phyloP scores from a whole-genome alignment of 2,888 invertebrate genomes.

The Melangyna quadrimaculata region DNA sequence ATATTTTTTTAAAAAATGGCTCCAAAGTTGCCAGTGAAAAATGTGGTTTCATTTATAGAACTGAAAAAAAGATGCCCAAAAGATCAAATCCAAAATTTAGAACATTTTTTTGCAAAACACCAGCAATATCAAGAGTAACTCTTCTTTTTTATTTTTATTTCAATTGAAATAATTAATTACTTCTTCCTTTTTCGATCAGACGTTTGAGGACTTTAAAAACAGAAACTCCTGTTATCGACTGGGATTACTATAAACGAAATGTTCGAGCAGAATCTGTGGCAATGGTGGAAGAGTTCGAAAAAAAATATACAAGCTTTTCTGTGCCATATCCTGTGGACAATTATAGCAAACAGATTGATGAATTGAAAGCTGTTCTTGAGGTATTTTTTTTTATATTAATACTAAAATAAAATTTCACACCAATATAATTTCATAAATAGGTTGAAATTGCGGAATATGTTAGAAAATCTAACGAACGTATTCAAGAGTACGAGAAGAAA shows the following conservation, averaged over 20 bases:
- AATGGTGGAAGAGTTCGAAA: conserved; percentile 92
- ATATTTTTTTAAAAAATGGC: conserved; percentile 9
- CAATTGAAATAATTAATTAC: background rate
- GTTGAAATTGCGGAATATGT: conserved; percentile 73
- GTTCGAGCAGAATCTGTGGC: conserved; percentile 85
- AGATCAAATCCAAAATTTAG: conserved; percentile 1
- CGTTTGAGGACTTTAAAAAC: conserved; percentile 82
- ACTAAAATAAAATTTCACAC: too few relatives aligned
- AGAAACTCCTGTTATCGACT: conserved; percentile 89
- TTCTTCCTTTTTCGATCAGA: conserved; percentile 63
- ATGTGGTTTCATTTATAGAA: background rate
- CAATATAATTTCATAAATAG: conserved; percentile 22
- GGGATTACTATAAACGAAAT: conserved; percentile 87
- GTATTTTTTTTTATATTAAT: conserved; percentile 72
- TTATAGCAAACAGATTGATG: conserved; percentile 82
- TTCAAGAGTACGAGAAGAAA: conserved; percentile 83
- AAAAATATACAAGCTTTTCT: conserved; percentile 87
- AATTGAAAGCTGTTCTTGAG: conserved; percentile 84
- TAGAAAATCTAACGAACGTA: conserved; percentile 74
- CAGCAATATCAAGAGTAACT: conserved; percentile 27
- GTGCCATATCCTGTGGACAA: conserved; percentile 86
- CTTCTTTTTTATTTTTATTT: background rate
- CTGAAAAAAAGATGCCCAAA: conserved; percentile 30
- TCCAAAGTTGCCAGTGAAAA: conserved; percentile 1
- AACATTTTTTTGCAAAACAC: background rate